A percentile compares a stretch with the other conserved stretches of the same genome.
Conservation (phyloP, 2,888 invertebrate genomes). For the Gonocerus acuteangulatus region DNA sequence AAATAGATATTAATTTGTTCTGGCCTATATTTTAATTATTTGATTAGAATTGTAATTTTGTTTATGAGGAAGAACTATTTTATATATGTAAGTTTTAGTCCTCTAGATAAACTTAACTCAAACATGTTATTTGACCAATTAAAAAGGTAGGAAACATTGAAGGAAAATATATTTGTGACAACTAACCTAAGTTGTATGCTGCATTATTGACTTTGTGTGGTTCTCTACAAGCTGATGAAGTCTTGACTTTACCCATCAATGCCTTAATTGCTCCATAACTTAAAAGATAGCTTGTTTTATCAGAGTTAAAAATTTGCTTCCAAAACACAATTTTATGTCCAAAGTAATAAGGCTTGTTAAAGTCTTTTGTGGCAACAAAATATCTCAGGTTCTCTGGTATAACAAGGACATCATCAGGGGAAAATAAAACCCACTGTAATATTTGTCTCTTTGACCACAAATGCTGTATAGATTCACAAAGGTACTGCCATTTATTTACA, state of each 20-base stretch:
- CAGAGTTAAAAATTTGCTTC: constrained; percentile 50
- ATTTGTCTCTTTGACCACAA: constrained; percentile 41
- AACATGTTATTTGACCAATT: too few species aligned
- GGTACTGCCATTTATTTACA: constrained; percentile 46
- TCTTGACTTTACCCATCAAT: constrained; percentile 45
- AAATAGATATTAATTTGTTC: too few species aligned
- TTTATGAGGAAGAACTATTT: too few species aligned
- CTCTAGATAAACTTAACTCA: too few species aligned
- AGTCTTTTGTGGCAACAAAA: constrained; percentile 45
- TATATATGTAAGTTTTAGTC: too few species aligned
- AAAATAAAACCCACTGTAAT: constrained; percentile 50
- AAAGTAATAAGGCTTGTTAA: constrained; percentile 47
- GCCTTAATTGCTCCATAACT: constrained; percentile 47
- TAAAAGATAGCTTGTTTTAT: constrained; percentile 51
- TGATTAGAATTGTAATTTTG: too few species aligned
- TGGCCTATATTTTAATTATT: too few species aligned
- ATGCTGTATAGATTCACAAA: constrained; percentile 45
- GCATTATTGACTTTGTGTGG: constrained; percentile 51
- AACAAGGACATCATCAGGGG: constrained; percentile 50
- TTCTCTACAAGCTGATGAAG: constrained; percentile 44
- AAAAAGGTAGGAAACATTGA: too few species aligned
- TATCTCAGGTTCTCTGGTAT: constrained; percentile 51
- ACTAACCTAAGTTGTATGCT: constrained; percentile 51
- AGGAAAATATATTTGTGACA: too few species aligned
- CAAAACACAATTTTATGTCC: constrained; percentile 51